Percentiles rank a stretch among this genome's conserved stretches.
These are phyloP conservation scores for Siderastrea siderea DNA, from an alignment of 92 coral and sea anemone genomes.

Conservation along the genomic window DNA sequence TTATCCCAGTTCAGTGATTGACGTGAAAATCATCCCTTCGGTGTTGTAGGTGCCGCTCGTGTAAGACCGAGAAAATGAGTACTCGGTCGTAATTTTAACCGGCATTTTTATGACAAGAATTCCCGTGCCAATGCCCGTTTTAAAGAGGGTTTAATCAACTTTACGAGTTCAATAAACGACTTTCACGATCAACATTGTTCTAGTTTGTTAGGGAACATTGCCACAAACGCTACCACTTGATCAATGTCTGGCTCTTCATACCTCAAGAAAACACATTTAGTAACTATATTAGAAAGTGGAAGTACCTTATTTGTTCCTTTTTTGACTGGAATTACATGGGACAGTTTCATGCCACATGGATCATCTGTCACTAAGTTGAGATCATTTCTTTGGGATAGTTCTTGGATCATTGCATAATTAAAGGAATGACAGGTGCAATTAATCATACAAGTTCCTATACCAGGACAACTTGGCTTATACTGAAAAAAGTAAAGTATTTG, in stretches of 20 bases:
- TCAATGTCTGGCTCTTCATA: constrained; percentile 19
- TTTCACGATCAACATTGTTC: neutral
- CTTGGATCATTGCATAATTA: constrained; percentile 39
- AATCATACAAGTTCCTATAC: constrained; percentile 50
- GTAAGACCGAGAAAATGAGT: no score
- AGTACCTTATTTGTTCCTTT: constrained; percentile 16
- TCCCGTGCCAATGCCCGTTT: no score
- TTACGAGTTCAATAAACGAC: no score
- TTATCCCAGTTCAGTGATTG: no score
- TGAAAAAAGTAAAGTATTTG: constrained; percentile 55
- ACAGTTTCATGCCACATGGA: constrained; percentile 2
- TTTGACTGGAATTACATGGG: constrained; percentile 37
- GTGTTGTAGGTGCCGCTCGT: no score
- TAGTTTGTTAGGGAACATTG: constrained; percentile 46
- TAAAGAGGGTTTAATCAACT: no score
- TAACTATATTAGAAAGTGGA: constrained; percentile 5
- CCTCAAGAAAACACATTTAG: constrained; percentile 34
- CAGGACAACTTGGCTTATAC: constrained; percentile 51
- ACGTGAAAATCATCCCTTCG: no score
- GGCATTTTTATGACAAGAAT: neutral
- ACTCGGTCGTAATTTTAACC: no score
- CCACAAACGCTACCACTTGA: constrained; percentile 27
- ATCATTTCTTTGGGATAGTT: constrained; percentile 44
- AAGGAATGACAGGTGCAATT: constrained; percentile 37
- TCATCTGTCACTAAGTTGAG: constrained; percentile 20